Evolutionary conservation across 1,140 invertebrate genomes (phyloP), one percentile per base, ranked within the genome.

Genomic region (Zaprionus taronus): DNA sequence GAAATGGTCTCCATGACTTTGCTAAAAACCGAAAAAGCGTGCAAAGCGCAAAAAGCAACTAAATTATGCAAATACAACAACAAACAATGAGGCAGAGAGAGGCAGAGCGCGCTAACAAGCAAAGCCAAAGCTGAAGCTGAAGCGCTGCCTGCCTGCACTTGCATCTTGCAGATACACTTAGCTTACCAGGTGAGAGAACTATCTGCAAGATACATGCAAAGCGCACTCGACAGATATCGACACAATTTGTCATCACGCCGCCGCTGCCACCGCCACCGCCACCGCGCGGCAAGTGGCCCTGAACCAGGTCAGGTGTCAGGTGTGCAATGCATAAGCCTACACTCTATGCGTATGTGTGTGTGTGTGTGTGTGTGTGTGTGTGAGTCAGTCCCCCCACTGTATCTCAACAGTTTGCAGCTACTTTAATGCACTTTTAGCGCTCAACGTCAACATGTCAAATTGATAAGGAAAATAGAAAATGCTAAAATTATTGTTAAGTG

Each of bases 381-480:
- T 51, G n/a, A 22, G 61, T 63, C 61, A 51, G 53, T 56, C 24
- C 36, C 56, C 49, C 28, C 11, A n/a, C 44, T 60, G 66, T 82
- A 80, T 83, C 62, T 80, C 26, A 68, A 62, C 77, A 80, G 70
- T 67, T 74, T 61, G 60, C 77, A 81, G 84, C 85, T 91, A 89
- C 82, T 91, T 90, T 89, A 89, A 89, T 89, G 85, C 85, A 89
- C 84, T 89, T 89, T 89, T 71, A 80, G 62, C 85, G 85, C 86
- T 90, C 79, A 77, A 85, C 85, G 85, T 89, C 85, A 89, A 82
- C 85, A 81, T 90, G 85, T 89, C 84, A 89, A 90, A 85, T 80
- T 85, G 86, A 90, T 89, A 89, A 89, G 69, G 66, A 77, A 55
- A 63, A 61, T 24, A 24, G 20, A 77, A 83, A 76, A 83, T 62